Evolutionary conservation across 1,140 invertebrate genomes (phyloP).

Genomic region (Polyergus mexicanus): DNA sequence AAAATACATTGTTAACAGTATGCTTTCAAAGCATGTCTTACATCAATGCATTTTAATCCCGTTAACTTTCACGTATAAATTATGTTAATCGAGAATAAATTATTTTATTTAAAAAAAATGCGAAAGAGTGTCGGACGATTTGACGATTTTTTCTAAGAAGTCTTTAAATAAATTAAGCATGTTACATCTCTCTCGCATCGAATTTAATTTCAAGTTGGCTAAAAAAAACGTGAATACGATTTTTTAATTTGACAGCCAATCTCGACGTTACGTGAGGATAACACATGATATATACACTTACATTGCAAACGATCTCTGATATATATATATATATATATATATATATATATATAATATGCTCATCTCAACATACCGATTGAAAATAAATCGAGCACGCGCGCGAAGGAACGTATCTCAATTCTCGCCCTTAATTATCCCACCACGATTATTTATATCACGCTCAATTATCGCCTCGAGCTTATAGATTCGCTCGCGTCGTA

Average conservation of each 20-base stretch:
- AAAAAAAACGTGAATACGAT: not conserved
- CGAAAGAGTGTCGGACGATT: not conserved
- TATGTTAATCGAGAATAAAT: not conserved
- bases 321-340: not conserved
- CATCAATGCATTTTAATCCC: not conserved
- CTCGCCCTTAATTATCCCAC: conserved; percentile 45
- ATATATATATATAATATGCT: not conserved
- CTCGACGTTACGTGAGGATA: not conserved
- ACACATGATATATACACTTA: not conserved
- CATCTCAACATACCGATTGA: conserved; percentile 4
- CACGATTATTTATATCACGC: no score
- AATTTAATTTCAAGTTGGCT: not conserved
- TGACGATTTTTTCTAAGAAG: not conserved
- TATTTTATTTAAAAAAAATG: not conserved
- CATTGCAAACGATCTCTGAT: not conserved
- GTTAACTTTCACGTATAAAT: not conserved
- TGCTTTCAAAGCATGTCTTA: no score
- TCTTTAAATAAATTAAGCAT: not conserved
- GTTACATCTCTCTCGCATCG: no score
- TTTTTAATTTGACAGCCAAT: conserved; percentile 6
- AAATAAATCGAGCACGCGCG: conserved; percentile 30
- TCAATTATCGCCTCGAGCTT: no score
- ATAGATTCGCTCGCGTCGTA: not conserved
- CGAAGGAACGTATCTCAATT: conserved; percentile 37
- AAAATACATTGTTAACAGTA: no score